Base-by-base conservation (phyloP, 2,888 invertebrate species). In the Caenorhabditis auriculariae region DNA sequence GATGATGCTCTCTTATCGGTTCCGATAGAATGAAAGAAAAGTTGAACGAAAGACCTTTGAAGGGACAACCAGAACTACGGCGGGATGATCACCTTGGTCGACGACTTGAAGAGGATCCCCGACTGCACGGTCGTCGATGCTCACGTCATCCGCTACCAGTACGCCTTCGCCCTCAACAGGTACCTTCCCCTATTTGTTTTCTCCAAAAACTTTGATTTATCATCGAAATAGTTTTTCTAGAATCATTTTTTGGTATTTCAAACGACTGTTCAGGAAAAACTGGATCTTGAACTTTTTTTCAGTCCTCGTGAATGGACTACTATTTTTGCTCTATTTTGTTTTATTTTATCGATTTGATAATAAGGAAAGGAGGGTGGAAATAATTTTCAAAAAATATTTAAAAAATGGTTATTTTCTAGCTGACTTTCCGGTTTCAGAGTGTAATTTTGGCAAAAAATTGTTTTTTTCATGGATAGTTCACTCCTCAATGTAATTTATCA, bases 101-200 rank as follows among this genome's bases (percentile, higher is more conserved):
- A 93, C 81, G 95, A 95, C 82, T 84, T 98, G 65, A 89, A 89
- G 81, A 89, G 90, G 2, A 91, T 90, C 76, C 91, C 90, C 75
- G 88, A 91, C 64, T 89, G 89, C 81, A 90, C 90, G 82, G 91
- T 90, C 82, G 88, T 91, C 28, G 90, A 90, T 80, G 91, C 92
- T 60, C 89, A 90, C 17, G 90, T 91, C 66, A 93, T 98, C 80
- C 88, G 90, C 82, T 91, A 91, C 83, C 87, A 93, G 74, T 95
- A 94, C 83, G 95, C 95, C 2, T 98, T 98, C 84, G 98, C 98
- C 27, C 86, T 98, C 69, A 98, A 96, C 84, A 87, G 90, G 89
- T 89, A 75, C 54, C 75, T 45, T 50, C n/a, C n/a, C n/a, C n/a
- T n/a, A n/a, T n/a, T n/a, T n/a, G n/a, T n/a, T 32, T 32, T 43